Evolutionary conservation across 1,140 invertebrate species (phyloP), one percentile per base, ranked within the genome.

Genomic region (Megalopta genalis): DNA sequence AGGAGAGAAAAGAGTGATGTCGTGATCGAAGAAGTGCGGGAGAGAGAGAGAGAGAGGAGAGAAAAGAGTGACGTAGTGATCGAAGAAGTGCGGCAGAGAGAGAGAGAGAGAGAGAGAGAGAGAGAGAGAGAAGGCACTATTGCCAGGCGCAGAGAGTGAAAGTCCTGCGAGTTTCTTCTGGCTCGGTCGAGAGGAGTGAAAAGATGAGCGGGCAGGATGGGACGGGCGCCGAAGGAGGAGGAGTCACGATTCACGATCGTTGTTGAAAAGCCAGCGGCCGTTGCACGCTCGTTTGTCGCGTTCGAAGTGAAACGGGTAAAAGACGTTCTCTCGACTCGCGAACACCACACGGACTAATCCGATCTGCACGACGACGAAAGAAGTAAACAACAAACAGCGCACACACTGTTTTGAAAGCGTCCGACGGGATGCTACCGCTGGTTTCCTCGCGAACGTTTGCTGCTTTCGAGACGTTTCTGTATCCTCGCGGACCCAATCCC

Each of bases 71-170:
- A 32, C 32, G 32, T n/a, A n/a, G n/a, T n/a, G 32, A 32, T 2
- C 4, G 32, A 32, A 32, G 32, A 32, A 32, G 32, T 32, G 32
- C 32, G 32, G 32, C 2, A 46, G 42, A 46, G 42, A 46, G 42
- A 46, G 8, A 12, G 10, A 46, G 42, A 46, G 9, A 12, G 39
- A 46, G 42, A 46, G 42, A 46, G 42, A 46, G 8, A 12, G 10
- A 46, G 42, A 46, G 9, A 12, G 9, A 14, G 42, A 42, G 42
- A 46, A 14, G 9, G 42, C 10, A 32, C 32, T 32, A 32, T 42
- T 42, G 42, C 42, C 23, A 37, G 18, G 27, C 39, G 59, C 59
- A n/a, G 76, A 78, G 76, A 78, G 76, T 72, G 76, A 78, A 78
- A 78, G 76, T 78, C 49, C 3, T 59, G 0, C 37, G 67, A 77